Percentiles rank a stretch among this genome's conserved stretches.
Conservation (phyloP, 2,888 invertebrate genomes). For the Acanthoscelides obtectus region DNA sequence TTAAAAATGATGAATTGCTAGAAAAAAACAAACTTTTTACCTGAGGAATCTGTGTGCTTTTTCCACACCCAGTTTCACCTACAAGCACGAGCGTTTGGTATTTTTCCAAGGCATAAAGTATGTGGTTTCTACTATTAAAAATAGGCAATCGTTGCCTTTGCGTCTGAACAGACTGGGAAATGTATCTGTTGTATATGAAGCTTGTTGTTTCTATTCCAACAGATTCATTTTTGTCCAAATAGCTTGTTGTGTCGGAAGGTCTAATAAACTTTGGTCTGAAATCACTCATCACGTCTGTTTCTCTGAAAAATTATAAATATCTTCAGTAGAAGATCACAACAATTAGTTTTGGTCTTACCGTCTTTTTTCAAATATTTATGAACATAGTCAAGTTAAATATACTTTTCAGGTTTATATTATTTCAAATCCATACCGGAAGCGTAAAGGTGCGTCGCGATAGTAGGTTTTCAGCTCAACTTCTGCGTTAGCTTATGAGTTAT, state of each 20-base stretch:
- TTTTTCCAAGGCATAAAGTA: conserved; percentile 85
- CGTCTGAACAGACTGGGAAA: conserved; percentile 75
- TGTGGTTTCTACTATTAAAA: conserved; percentile 78
- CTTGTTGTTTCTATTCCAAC: conserved; percentile 37
- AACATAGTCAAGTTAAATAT: no score
- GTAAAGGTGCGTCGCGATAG: no score
- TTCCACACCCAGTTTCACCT: conserved; percentile 95
- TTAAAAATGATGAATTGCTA: background rate
- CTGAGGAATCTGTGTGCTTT: conserved; percentile 94
- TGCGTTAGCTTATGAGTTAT: no score
- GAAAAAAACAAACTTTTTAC: conserved; percentile 48
- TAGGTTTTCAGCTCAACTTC: no score
- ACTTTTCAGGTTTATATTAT: no score
- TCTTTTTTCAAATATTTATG: no score
- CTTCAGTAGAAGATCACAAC: no score
- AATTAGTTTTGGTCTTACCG: no score
- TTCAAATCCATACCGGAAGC: no score
- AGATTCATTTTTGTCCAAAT: conserved; percentile 42
- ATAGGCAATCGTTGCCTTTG: conserved; percentile 86
- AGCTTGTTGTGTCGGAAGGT: conserved; percentile 43
- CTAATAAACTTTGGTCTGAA: conserved; percentile 46
- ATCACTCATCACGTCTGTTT: conserved; percentile 41
- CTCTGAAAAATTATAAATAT: no score
- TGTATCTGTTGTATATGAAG: conserved; percentile 81
- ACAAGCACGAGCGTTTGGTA: conserved; percentile 83